These are phyloP conservation scores for Cyprinodon diabolis DNA, from an alignment of 2,797 vertebrate species.

Conservation along the genomic window DNA sequence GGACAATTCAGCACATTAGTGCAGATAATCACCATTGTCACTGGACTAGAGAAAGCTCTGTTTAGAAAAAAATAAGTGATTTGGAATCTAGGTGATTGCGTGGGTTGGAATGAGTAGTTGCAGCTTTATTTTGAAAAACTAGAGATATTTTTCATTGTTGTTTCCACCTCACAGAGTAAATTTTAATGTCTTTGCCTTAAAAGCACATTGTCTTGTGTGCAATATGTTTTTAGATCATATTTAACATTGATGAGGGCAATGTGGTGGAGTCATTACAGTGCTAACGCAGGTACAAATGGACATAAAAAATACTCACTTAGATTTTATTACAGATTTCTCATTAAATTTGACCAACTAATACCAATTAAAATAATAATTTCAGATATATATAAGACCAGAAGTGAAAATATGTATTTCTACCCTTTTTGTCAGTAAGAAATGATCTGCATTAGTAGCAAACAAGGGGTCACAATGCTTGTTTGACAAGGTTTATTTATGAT, in stretches of 20 bases:
- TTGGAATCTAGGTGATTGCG: constrained; percentile 2
- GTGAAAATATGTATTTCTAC: too few relatives aligned
- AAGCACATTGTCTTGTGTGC: neutral
- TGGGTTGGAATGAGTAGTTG: constrained; percentile 8
- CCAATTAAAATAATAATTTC: too few relatives aligned
- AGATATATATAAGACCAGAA: too few relatives aligned
- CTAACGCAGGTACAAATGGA: neutral
- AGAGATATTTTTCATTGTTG: neutral
- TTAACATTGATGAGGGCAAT: neutral
- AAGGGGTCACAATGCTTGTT: too few relatives aligned
- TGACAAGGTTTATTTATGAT: too few relatives aligned
- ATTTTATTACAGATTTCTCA: neutral
- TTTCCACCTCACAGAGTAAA: constrained; percentile 14
- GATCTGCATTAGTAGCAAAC: too few relatives aligned
- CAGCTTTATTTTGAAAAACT: constrained; percentile 1
- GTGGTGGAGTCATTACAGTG: neutral
- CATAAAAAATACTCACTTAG: neutral
- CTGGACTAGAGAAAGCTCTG: constrained; percentile 5
- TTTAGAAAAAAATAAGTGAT: constrained; percentile 4
- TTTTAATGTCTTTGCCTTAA: constrained; percentile 14
- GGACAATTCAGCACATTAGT: constrained; percentile 20
- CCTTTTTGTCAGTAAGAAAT: too few relatives aligned
- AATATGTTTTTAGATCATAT: neutral
- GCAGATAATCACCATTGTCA: constrained; percentile 25
- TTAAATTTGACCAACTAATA: too few relatives aligned